Percentiles rank a stretch among this genome's conserved stretches.
Evolutionary conservation across 2,888 invertebrate species (phyloP).

Genomic region (Cacoxenus indagator): DNA sequence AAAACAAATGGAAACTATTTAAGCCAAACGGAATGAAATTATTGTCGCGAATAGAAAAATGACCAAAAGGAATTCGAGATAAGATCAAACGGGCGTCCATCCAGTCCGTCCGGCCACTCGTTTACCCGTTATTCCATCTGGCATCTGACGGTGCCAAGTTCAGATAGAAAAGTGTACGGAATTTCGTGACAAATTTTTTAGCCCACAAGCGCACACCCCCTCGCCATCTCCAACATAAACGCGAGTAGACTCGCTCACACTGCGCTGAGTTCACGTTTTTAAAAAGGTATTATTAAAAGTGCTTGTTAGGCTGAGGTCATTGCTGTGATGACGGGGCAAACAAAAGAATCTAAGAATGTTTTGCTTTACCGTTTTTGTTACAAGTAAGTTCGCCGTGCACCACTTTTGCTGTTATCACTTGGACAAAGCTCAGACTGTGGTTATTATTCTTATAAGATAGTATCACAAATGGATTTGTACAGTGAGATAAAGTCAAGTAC

Average conservation of each 20-base stretch:
- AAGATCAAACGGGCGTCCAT: slow-evolving; percentile 58
- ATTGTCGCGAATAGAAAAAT: slow-evolving; percentile 63
- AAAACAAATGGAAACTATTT: slow-evolving; percentile 51
- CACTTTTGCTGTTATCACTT: slow-evolving; percentile 8
- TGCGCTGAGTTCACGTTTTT: slow-evolving; percentile 59
- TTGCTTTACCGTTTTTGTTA: slow-evolving; percentile 31
- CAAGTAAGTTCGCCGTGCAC: slow-evolving; percentile 17
- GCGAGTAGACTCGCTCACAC: slow-evolving; percentile 31
- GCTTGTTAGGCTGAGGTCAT: slow-evolving; percentile 30
- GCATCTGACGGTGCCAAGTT: slow-evolving; percentile 27
- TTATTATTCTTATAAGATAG: slow-evolving; percentile 42
- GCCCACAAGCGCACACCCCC: background rate
- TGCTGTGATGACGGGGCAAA: background rate
- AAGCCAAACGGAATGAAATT: slow-evolving; percentile 53
- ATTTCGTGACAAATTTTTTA: slow-evolving; percentile 66
- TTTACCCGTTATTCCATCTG: slow-evolving; percentile 54
- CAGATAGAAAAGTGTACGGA: slow-evolving; percentile 34
- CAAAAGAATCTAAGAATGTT: slow-evolving; percentile 3
- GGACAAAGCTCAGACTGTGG: slow-evolving; percentile 4
- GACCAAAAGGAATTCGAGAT: slow-evolving; percentile 66
- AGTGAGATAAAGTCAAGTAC: slow-evolving; percentile 53
- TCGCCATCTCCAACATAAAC: background rate
- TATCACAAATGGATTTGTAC: slow-evolving; percentile 58
- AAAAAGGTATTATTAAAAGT: slow-evolving; percentile 63
- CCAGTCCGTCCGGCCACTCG: slow-evolving; percentile 18